phyloP scores from a whole-genome alignment of 1,140 invertebrate genomes.

The Drosophila watanabei region DNA sequence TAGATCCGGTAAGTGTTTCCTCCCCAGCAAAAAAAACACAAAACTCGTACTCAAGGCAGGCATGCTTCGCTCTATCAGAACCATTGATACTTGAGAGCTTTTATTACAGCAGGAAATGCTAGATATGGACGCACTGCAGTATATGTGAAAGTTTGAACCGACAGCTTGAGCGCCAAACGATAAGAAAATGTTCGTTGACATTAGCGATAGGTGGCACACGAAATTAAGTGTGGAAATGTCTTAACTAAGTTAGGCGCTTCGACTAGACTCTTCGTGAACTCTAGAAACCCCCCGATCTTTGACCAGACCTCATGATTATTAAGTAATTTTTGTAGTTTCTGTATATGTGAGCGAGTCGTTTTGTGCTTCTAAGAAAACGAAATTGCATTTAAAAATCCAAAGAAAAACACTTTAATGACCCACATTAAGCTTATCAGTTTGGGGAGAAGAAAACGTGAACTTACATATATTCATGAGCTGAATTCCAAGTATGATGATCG shows the following conservation, averaged over 20 bases:
- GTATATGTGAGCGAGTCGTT: not conserved
- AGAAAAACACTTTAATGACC: constrained; percentile 61
- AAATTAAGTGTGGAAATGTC: constrained; percentile 8
- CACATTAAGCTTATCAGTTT: constrained; percentile 71
- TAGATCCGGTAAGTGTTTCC: constrained; percentile 90
- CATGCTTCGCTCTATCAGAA: constrained; percentile 20
- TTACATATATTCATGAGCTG: constrained; percentile 54
- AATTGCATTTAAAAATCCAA: constrained; percentile 60
- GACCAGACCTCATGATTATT: constrained; percentile 31
- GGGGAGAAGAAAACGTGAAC: constrained; percentile 51
- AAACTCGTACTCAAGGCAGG: constrained; percentile 1
- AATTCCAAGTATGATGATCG: constrained; percentile 46
- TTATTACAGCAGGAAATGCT: constrained; percentile 43
- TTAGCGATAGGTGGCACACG: constrained; percentile 6
- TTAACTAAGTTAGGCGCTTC: constrained; percentile 8
- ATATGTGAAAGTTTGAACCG: constrained; percentile 39
- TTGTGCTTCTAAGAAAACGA: constrained; percentile 37
- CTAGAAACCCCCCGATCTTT: constrained; percentile 21
- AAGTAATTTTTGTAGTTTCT: constrained; percentile 22
- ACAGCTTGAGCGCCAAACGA: constrained; percentile 14
- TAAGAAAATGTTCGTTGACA: constrained; percentile 32
- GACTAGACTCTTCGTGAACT: constrained; percentile 19
- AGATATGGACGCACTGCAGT: constrained; percentile 22
- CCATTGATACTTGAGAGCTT: constrained; percentile 52
- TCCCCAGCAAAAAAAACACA: constrained; percentile 3